Evolutionary conservation across 2,113 vertebrate genomes (phyloP).

Genomic region (Eulemur rufifrons): DNA sequence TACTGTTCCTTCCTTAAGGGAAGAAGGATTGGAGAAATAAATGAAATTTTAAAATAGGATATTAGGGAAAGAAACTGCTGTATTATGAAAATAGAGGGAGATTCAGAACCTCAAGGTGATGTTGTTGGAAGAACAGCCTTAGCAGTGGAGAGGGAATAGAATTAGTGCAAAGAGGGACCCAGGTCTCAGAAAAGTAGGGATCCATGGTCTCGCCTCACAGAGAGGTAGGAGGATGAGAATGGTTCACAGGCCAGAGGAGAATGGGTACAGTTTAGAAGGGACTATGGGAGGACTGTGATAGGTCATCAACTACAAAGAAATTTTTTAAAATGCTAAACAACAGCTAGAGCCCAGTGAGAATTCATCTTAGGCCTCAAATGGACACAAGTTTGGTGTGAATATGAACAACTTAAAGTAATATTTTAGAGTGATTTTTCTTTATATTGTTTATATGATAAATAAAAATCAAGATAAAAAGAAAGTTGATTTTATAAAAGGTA

Average conservation of each 20-base stretch:
- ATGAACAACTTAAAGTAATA: background rate
- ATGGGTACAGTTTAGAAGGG: background rate
- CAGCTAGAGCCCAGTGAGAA: background rate
- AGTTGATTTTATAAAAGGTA: background rate
- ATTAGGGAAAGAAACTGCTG: background rate
- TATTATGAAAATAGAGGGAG: background rate
- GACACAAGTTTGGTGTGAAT: background rate
- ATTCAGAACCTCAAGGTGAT: background rate
- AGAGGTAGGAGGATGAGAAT: background rate
- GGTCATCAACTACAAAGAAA: background rate
- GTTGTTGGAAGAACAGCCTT: background rate
- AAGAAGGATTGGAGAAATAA: background rate
- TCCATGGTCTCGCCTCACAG: background rate
- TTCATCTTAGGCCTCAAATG: background rate
- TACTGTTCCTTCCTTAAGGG: background rate
- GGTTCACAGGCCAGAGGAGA: background rate
- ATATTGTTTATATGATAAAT: background rate
- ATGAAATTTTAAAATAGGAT: background rate
- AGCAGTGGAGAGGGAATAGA: background rate
- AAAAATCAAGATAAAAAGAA: constrained; percentile 11
- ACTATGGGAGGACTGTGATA: background rate
- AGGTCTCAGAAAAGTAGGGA: background rate
- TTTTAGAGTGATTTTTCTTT: background rate
- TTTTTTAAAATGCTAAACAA: background rate
- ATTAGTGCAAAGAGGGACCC: background rate